Conservation (phyloP, 2,888 invertebrate genomes). For the Neoaliturus tenellus region DNA sequence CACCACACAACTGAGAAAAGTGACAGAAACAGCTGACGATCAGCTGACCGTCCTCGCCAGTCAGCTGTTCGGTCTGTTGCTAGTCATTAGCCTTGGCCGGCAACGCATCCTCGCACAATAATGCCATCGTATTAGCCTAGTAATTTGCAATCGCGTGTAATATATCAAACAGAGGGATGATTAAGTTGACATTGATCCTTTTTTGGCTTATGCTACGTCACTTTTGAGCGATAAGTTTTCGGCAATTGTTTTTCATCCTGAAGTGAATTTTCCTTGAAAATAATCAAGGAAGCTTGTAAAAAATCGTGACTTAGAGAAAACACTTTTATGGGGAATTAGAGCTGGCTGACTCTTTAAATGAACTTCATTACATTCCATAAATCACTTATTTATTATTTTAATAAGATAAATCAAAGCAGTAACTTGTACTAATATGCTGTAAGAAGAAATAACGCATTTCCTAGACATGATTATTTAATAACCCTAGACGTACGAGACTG, state of each 20-base stretch:
- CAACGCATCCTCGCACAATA: neutral
- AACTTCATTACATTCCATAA: no score
- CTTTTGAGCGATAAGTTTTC: neutral
- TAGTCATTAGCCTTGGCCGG: neutral
- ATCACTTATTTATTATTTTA: no score
- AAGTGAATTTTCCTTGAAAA: no score
- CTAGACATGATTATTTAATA: no score
- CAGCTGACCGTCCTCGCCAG: constrained; percentile 1
- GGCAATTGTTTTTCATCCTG: neutral
- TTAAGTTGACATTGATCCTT: neutral
- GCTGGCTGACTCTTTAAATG: no score
- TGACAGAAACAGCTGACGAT: neutral
- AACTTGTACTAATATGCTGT: no score
- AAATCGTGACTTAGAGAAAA: no score
- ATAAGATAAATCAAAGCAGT: no score
- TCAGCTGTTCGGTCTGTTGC: neutral
- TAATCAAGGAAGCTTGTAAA: no score
- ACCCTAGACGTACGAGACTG: no score
- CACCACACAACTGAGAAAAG: neutral
- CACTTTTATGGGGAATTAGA: no score
- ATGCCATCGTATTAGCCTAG: constrained; percentile 2
- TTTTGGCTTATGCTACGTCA: neutral
- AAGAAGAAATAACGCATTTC: no score
- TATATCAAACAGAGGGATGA: neutral
- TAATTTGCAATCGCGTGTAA: neutral